Evolutionary conservation across 2,113 vertebrate species (phyloP), one percentile per base, ranked within the genome.

Genomic region (Lipotes vexillifer): DNA sequence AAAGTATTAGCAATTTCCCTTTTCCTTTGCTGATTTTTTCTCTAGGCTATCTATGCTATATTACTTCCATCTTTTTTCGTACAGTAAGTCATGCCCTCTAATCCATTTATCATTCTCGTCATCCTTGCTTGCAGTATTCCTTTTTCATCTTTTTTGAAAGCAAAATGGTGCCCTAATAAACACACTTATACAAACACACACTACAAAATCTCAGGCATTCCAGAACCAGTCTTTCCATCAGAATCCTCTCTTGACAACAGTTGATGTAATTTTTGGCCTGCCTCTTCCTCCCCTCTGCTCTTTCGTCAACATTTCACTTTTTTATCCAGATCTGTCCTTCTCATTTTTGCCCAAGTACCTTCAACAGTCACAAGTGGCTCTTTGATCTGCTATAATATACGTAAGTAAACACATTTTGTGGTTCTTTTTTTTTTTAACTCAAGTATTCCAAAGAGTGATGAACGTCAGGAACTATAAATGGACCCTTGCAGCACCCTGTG

Each of bases 41-140:
- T 68, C 86, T 97, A 88, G 97, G 95, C 92, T 92, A 96, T 97
- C 91, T 2, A 17, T 59, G 80, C 93, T 92, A 69, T 89, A 97
- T 90, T 96, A 97, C 95, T 97, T 97, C 97, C 85, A 88, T 87
- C 49, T 97, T 17, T 41, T 77, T 46, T 89, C 38, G 25, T 93
- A 90, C 55, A 97, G 94, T 94, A 97, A 36, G 8, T 88, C 95
- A 97, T 90, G 90, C 75, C 96, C 97, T 93, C 81, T 94, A 96
- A 93, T 94, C 96, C 93, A 84, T 97, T 97, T 96, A 98, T 96
- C 68, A 96, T 65, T 46, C 13, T 14, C 0, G 3, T 61, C 94
- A 95, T 88, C 59, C 57, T 96, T 92, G 68, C 72, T 80, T 74
- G 90, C n/a, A 90, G 33, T 89, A 93, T 96, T 92, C 20, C 90